Evolutionary conservation across 2,797 vertebrate species (phyloP), one percentile per base, ranked within the genome.

Genomic region (Crotalus adamanteus): DNA sequence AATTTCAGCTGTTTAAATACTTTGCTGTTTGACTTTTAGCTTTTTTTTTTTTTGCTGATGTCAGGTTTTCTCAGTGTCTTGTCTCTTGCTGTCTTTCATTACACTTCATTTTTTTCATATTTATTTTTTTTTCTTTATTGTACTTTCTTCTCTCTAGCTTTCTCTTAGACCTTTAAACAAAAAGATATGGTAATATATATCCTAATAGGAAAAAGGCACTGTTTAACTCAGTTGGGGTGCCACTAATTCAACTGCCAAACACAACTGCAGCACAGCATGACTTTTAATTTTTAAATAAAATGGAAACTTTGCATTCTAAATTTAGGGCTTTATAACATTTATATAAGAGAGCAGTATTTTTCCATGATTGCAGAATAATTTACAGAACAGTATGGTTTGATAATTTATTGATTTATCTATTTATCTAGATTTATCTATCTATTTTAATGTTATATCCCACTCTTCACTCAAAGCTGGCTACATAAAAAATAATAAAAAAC

Each of bases 201-300:
- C 93, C 91, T 96, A 94, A 93, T 95, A 95, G 96, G 94, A 95
- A 95, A 95, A 95, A 97, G 93, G 94, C 85, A 60, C 95, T 96
- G 95, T 96, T 96, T 94, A 95, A 93, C 94, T 92, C 94, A 85
- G 94, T 94, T 96, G 94, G 95, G 92, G 92, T 94, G 96, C 93
- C 88, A 94, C 93, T 96, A 94, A 95, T 96, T 88, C 95, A 95
- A 92, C 95, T 96, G 94, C 96, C 96, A 97, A 94, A 95, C 94
- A 95, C 94, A 96, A 95, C 95, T 94, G 92, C 95, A 96, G 96
- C 96, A 91, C 95, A 96, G 96, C 95, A 89, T 96, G 95, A 89
- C 65, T 96, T 96, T 96, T 96, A 95, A 95, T 96, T 97, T 94
- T 96, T 97, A 95, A 97, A 91, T 95, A 88, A 93, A 95, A 96